Conservation (phyloP, 2,888 invertebrate species). For the Patella caerulea region DNA sequence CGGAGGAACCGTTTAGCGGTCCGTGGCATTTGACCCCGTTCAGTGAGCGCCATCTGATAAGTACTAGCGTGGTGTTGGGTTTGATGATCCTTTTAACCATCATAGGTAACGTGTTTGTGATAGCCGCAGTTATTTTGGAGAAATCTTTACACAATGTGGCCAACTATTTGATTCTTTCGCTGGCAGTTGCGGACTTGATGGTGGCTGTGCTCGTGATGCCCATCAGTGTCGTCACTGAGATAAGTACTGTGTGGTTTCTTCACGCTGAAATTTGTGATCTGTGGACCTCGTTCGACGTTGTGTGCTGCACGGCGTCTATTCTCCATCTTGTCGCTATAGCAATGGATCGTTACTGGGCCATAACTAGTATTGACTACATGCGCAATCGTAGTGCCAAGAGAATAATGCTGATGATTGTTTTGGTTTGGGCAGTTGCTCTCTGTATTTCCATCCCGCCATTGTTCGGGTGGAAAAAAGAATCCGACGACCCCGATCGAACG, state of each 20-base stretch:
- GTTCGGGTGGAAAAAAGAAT: conserved; percentile 74
- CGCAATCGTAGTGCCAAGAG: conserved; percentile 86
- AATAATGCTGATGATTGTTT: conserved; percentile 90
- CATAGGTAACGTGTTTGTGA: conserved; percentile 98
- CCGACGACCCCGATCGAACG: conserved; percentile 53
- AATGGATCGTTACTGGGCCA: conserved; percentile 97
- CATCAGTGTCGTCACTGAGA: conserved; percentile 71
- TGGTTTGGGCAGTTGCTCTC: conserved; percentile 93
- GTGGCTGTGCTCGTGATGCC: conserved; percentile 88
- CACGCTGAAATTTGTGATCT: conserved; percentile 91
- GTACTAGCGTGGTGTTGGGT: conserved; percentile 73
- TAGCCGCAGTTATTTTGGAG: conserved; percentile 95
- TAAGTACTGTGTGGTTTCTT: conserved; percentile 81
- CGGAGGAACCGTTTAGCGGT: not conserved
- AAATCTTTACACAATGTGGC: conserved; percentile 93
- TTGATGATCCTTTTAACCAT: conserved; percentile 94
- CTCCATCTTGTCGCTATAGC: conserved; percentile 97
- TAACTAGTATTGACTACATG: conserved; percentile 97
- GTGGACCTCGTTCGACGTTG: conserved; percentile 98
- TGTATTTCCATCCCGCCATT: conserved; percentile 95
- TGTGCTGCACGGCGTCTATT: conserved; percentile 97
- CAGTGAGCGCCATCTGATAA: conserved; percentile 44
- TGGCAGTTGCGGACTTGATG: conserved; percentile 97
- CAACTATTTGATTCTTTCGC: conserved; percentile 95
- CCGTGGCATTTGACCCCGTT: not conserved